Evolutionary conservation across 1,140 invertebrate genomes (phyloP).

Genomic region (Heliconius hewitsoni): DNA sequence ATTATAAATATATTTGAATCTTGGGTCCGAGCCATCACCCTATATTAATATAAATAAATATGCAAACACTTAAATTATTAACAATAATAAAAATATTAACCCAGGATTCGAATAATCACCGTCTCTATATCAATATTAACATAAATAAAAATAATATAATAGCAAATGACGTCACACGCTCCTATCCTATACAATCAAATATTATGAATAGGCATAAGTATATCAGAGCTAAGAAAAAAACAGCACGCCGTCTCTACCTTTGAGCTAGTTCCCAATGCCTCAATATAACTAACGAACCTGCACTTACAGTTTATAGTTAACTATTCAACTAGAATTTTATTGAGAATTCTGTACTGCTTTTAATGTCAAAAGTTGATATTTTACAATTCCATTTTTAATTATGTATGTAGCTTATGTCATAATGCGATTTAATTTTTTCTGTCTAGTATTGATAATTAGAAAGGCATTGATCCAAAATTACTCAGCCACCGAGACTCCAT

Average conservation of each 20-base stretch:
- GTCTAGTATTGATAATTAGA: constrained; percentile 16
- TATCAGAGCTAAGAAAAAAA: constrained; percentile 40
- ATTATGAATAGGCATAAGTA: constrained; percentile 47
- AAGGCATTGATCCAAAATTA: constrained; percentile 25
- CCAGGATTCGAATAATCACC: too few species aligned
- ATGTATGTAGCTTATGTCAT: constrained; percentile 6
- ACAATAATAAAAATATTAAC: too few species aligned
- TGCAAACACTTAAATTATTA: too few species aligned
- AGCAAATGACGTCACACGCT: constrained; percentile 1
- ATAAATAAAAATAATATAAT: not conserved
- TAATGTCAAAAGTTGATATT: constrained; percentile 1
- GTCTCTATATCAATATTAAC: not conserved
- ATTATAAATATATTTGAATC: too few species aligned
- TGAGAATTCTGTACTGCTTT: not conserved
- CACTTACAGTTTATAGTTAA: not conserved
- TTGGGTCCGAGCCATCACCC: too few species aligned
- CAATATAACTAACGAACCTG: constrained; percentile 9
- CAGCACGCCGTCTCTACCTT: constrained; percentile 37
- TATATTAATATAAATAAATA: too few species aligned
- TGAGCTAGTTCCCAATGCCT: constrained; percentile 28
- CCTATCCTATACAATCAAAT: constrained; percentile 44
- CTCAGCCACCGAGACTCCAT: not conserved
- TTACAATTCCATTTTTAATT: constrained; percentile 25
- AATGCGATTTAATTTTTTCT: constrained; percentile 20
- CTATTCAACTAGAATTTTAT: constrained; percentile 8